These are phyloP conservation scores for Forbesichthys agassizii DNA, from an alignment of 2,113 vertebrate species.

Conservation along the genomic window DNA sequence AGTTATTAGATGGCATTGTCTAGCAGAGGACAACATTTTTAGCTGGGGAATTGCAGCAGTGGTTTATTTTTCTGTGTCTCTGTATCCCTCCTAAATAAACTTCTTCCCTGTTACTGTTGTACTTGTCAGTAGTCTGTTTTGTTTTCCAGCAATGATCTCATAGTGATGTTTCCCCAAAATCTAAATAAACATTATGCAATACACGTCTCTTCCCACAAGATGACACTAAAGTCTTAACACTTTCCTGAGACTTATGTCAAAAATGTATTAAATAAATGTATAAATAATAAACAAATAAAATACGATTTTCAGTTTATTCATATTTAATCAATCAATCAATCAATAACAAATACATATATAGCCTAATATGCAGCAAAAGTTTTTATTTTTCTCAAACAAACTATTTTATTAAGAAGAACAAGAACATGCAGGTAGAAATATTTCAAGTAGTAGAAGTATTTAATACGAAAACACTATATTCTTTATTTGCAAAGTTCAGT, in stretches of 20 bases:
- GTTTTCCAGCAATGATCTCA: not conserved
- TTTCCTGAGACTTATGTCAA: not conserved
- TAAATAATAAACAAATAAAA: too few relatives aligned
- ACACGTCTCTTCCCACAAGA: not conserved
- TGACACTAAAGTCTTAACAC: not conserved
- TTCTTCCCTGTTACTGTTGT: constrained; percentile 59
- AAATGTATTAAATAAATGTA: too few relatives aligned
- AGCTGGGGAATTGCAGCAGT: constrained; percentile 92
- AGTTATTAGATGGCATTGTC: constrained; percentile 80
- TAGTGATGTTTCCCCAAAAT: not conserved
- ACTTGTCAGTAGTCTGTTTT: constrained; percentile 18
- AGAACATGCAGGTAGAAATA: too few relatives aligned
- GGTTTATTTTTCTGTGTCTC: constrained; percentile 83
- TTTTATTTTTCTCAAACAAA: too few relatives aligned
- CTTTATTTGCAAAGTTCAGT: too few relatives aligned
- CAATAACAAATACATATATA: too few relatives aligned
- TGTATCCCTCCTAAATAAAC: constrained; percentile 77
- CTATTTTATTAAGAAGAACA: too few relatives aligned
- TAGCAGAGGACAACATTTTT: constrained; percentile 87
- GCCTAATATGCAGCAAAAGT: too few relatives aligned
- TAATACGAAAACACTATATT: too few relatives aligned
- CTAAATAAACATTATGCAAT: not conserved
- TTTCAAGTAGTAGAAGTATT: too few relatives aligned
- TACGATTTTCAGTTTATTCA: too few relatives aligned
- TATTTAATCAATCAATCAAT: too few relatives aligned